Evolutionary conservation across 2,797 vertebrate species (phyloP), one percentile per base, ranked within the genome.

Genomic region (Enteromius mattozi): DNA sequence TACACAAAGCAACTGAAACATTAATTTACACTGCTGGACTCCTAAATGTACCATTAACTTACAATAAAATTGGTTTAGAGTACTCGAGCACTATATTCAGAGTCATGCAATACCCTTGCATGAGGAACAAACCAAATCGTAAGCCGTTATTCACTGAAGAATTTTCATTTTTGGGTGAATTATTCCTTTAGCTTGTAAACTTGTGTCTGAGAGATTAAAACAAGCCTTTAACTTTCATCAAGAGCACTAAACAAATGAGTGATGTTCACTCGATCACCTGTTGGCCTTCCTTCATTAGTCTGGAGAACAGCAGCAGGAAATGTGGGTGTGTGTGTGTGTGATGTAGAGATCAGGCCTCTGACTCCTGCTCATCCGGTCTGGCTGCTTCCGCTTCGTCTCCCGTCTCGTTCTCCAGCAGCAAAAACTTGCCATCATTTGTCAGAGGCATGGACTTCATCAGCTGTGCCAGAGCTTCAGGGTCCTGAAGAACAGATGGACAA

Each of bases 371-470:
- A 81, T 95, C 96, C 30, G 92, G 90, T 75, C 89, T 91, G 2
- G 83, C 92, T 37, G 93, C 92, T 40, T 94, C 94, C 0, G 88
- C 89, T 0, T 88, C 17, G n/a, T 93, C 88, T 30, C 93, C 95
- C 0, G 92, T 92, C 89, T 93, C 96, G 0, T 88, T 93, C 80
- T 97, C 97, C 92, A 99, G 90, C 70, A 99, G 95, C 89, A 98
- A 89, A 91, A 99, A 99, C 90, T 98, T 99, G 0, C 98, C 98
- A 0, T 99, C 97, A 0, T 93, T 97, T 78, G 97, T 99, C 68
- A 99, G 92, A 1, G 97, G 97, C 92, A 98, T 94, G 81, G 97
- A 98, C 92, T 96, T 97, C 96, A 99, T 97, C 40, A 99, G 94
- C 86, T 96, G 93, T 35, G 97, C 97, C 90, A 99, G 86, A 4